Conservation (phyloP, 92 coral and sea anemone genomes). For the Galaxea fascicularis region DNA sequence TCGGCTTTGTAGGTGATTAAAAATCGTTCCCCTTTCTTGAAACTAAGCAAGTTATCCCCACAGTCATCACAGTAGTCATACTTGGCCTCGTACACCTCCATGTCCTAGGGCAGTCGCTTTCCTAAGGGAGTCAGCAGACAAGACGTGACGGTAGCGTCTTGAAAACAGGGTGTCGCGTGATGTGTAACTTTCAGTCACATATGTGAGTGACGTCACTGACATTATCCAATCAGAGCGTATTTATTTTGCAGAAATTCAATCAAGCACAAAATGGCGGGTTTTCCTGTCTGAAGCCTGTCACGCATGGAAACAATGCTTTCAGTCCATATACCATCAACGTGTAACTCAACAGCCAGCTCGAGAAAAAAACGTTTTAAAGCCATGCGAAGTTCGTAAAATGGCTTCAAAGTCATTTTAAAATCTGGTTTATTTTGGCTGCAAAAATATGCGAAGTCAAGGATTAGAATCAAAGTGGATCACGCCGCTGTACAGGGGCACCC, state of each 20-base stretch:
- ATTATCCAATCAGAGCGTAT: slow-evolving; percentile 18
- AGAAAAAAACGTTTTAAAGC: too few relatives aligned
- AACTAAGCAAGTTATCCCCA: slow-evolving; percentile 64
- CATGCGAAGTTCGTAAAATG: too few relatives aligned
- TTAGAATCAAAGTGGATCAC: too few relatives aligned
- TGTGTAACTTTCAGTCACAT: slow-evolving; percentile 36
- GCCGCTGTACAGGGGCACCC: too few relatives aligned
- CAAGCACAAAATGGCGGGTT: not conserved
- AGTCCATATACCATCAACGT: too few relatives aligned
- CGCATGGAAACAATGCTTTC: not conserved
- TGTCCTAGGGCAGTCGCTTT: not conserved
- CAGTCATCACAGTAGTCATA: slow-evolving; percentile 77
- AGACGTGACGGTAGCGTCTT: slow-evolving; percentile 21
- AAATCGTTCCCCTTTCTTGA: slow-evolving; percentile 85
- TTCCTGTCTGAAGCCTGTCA: not conserved
- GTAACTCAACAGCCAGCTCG: too few relatives aligned
- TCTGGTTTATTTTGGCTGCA: too few relatives aligned
- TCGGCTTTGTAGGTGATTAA: slow-evolving; percentile 71
- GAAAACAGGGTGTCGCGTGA: slow-evolving; percentile 53
- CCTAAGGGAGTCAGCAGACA: too few relatives aligned
- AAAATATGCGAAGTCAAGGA: too few relatives aligned
- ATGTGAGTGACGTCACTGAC: slow-evolving; percentile 55
- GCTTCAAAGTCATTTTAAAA: too few relatives aligned
- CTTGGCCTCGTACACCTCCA: slow-evolving; percentile 87
- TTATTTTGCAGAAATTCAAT: not conserved